Evolutionary conservation across 2,113 vertebrate species (phyloP).

Genomic region (Telmatochromis brachygnathus): DNA sequence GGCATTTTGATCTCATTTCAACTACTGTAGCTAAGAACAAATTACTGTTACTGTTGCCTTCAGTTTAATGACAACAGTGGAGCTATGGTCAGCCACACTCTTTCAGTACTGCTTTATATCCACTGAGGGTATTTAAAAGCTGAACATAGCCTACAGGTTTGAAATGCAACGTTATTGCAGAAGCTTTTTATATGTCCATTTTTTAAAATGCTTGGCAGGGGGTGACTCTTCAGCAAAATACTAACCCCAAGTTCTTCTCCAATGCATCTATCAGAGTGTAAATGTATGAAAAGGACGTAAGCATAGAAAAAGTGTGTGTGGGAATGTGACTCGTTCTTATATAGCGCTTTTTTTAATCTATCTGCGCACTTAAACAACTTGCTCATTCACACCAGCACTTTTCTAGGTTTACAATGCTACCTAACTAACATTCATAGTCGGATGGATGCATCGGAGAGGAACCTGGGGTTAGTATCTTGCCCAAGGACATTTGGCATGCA

Average conservation of each 20-base stretch:
- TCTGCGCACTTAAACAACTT: neutral
- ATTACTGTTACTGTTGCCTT: neutral
- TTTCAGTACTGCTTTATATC: neutral
- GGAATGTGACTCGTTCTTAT: neutral
- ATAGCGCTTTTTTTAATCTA: neutral
- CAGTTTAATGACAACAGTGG: neutral
- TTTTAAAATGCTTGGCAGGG: neutral
- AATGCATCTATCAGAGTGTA: neutral
- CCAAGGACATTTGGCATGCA: neutral
- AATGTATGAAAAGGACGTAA: neutral
- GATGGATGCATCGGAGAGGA: neutral
- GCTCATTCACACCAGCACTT: neutral
- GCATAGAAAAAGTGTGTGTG: neutral
- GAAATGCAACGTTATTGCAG: neutral
- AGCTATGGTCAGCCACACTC: neutral
- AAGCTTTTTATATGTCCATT: neutral
- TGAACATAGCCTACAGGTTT: neutral
- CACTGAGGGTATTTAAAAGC: neutral
- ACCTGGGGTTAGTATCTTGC: neutral
- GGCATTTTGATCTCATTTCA: neutral
- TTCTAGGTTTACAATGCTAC: neutral
- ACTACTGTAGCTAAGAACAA: neutral
- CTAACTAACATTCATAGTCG: neutral
- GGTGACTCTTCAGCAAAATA: neutral
- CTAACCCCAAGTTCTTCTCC: neutral